Evolutionary conservation across 2,113 vertebrate species (phyloP), one percentile per base, ranked within the genome.

Genomic region (Clarias batrachus): DNA sequence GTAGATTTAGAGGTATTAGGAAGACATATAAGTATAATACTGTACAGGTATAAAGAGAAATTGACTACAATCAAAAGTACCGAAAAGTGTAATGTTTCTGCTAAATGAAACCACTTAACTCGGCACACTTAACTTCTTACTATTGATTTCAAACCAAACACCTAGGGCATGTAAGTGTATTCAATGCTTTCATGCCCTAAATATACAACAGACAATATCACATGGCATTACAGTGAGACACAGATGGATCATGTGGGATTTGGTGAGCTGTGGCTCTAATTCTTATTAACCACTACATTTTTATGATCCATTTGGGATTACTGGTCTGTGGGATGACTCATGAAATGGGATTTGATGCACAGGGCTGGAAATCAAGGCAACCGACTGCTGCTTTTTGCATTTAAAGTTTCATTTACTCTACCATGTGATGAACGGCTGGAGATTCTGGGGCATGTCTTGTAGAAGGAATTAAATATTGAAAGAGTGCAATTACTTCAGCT

Each of bases 391-490:
- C 1, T 14, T n/a, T 77, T 77, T 56, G 17, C 16, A 30, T 79
- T 79, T 60, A 9, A 2, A 56, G 0, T 33, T 33, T 33, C 3
- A 10, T 33, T 78, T 48, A 8, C 48, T 79, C 59, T 79, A 56
- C n/a, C 8, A 30, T 57, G 57, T 84, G 76, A 79, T 74, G 56
- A 66, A 62, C 52, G 66, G 52, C 82, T 82, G 37, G 60, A 81
- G 78, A 54, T 25, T 19, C 79, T 60, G 52, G 16, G 60, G 52
- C 78, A 62, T 63, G 77, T 65, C 68, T 86, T 84, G 33, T 62
- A 85, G 78, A 81, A 62, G 60, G 70, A 82, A 90, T 86, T 5
- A 90, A 87, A 88, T 90, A 88, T 90, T 88, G 77, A 90, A 74
- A 70, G 37, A 30, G 37, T n/a, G 57, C n/a, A 89, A 71, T 87